Percentiles rank a stretch among this genome's conserved stretches.
phyloP scores from a whole-genome alignment of 1,140 invertebrate species.

The Neodiprion lecontei region DNA sequence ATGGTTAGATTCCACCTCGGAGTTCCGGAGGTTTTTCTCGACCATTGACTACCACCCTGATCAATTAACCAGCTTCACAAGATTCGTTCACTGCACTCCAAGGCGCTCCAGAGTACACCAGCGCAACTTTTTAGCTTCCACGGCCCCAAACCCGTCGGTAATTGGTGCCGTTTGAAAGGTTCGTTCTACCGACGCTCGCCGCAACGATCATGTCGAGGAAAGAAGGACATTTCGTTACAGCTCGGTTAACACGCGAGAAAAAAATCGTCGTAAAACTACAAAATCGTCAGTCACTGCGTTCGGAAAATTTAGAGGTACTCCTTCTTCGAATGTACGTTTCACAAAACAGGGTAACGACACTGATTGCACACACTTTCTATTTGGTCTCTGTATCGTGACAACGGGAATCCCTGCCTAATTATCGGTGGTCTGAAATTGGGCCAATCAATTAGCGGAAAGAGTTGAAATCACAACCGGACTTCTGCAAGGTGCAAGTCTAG shows the following conservation, averaged over 20 bases:
- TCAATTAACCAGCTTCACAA: neutral
- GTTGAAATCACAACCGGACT: too few relatives aligned
- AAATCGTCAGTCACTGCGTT: neutral
- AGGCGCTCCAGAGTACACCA: neutral
- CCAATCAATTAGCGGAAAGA: neutral
- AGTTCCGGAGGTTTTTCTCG: neutral
- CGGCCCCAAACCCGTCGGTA: neutral
- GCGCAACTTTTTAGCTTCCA: neutral
- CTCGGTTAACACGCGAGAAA: neutral
- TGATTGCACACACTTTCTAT: too few relatives aligned
- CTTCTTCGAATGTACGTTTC: too few relatives aligned
- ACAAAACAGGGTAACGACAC: too few relatives aligned
- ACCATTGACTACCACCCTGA: neutral
- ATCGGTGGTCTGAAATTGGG: neutral
- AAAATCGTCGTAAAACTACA: neutral
- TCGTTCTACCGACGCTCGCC: constrained; percentile 6
- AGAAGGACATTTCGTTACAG: neutral
- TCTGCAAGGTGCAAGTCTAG: neutral
- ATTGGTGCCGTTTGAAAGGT: neutral
- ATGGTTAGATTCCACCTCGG: neutral
- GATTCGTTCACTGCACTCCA: neutral
- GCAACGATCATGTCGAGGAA: neutral
- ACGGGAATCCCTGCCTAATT: too few relatives aligned
- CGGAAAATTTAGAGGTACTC: too few relatives aligned
- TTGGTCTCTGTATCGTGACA: too few relatives aligned